Base-by-base conservation (phyloP, 2,888 invertebrate genomes). In the Dexiosoma caninum region DNA sequence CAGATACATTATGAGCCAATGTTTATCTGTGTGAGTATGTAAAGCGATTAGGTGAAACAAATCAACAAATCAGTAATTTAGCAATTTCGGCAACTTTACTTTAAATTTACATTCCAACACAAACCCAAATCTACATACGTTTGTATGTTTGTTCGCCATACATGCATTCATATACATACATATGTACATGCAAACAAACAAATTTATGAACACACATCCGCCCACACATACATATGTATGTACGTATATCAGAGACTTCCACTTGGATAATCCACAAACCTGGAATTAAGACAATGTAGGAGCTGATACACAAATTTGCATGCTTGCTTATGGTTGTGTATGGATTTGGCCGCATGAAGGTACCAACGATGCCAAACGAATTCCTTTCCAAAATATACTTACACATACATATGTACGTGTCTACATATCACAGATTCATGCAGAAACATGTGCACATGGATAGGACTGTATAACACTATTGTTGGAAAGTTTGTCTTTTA, bases 21-120 rank as follows among this genome's bases (percentile, higher is more conserved):
- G 55, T 78, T 85, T 78, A 35, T 57, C 16, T 64, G 64, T 57
- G 53, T 49, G 37, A 53, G 74, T 44, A 59, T 76, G 86, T 86
- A 85, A 87, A 87, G 88, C 88, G 88, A 88, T 88, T 88, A 88
- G 86, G 87, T 86, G 87, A 87, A 87, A 86, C 86, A 86, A 88
- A 87, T 87, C 87, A 88, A 88, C 88, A 88, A 88, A 87, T 88
- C 88, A 88, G 87, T 87, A 88, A 87, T 87, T 88, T 87, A 86
- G 87, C 88, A 88, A 86, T 83, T 82, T 83, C 79, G 83, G 81
- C 80, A 83, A 78, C 83, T 85, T 84, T 83, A 83, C 82, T 84
- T 85, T 83, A 85, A 87, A 86, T 87, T 86, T 85, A 84, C 85
- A 85, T 86, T 85, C 85, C 84, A 83, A 85, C 85, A 86, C 2